phyloP scores from a whole-genome alignment of 2,113 vertebrate species.

The Aptenodytes forsteri region DNA sequence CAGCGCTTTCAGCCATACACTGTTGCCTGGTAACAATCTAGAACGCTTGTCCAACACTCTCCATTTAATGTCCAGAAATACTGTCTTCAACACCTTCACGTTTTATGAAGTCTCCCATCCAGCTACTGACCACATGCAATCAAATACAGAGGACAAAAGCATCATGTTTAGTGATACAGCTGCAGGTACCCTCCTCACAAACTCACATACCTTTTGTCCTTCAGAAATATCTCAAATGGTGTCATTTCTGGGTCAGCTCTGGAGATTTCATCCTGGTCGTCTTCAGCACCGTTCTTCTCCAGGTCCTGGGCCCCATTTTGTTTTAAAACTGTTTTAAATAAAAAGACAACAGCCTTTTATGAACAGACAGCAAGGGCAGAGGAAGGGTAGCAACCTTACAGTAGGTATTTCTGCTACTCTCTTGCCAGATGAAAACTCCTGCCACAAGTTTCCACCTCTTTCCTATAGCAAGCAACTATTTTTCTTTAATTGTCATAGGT shows the following conservation, averaged over 20 bases:
- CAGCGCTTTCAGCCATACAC: accelerated
- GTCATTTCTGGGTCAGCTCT: constrained; percentile 75
- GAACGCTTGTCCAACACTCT: not conserved
- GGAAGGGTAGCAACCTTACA: not conserved
- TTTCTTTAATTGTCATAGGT: not conserved
- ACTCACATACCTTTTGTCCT: constrained; percentile 84
- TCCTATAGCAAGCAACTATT: not conserved
- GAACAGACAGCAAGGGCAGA: not conserved
- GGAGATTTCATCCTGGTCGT: constrained; percentile 52
- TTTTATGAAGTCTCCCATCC: not conserved
- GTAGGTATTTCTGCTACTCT: not conserved
- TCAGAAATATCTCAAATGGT: constrained; percentile 89
- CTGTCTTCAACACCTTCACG: not conserved
- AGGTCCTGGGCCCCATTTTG: constrained; percentile 61
- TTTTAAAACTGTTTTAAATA: constrained; percentile 74
- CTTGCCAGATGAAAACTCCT: not conserved
- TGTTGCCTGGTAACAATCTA: not conserved
- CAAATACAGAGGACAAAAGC: not conserved
- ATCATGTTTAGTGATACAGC: not conserved
- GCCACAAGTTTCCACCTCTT: not conserved
- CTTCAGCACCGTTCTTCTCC: constrained; percentile 47
- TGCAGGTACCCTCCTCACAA: not conserved
- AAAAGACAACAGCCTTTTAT: constrained; percentile 10
- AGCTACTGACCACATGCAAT: not conserved
- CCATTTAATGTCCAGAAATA: not conserved